phyloP scores from a whole-genome alignment of 2,888 invertebrate species.

The Lacanobia oleracea region DNA sequence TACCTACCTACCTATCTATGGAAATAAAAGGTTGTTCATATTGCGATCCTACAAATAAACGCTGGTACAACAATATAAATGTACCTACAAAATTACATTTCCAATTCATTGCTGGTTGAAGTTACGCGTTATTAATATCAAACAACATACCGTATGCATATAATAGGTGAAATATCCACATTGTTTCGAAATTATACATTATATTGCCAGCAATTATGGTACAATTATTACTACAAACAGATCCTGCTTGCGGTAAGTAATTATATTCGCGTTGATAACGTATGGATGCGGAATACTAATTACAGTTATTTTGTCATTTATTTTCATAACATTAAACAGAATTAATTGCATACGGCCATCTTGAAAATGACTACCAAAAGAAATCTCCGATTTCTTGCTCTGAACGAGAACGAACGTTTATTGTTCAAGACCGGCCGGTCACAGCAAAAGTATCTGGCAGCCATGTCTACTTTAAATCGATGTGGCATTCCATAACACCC shows the following conservation, averaged over 20 bases:
- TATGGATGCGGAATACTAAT: constrained; percentile 9
- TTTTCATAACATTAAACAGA: background rate
- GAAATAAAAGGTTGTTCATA: background rate
- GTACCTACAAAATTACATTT: constrained; percentile 35
- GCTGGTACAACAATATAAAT: constrained; percentile 7
- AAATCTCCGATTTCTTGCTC: too few relatives aligned
- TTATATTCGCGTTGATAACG: constrained; percentile 28
- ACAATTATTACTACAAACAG: constrained; percentile 34
- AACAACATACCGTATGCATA: constrained; percentile 22
- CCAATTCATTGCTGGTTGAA: constrained; percentile 29
- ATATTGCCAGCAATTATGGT: constrained; percentile 29
- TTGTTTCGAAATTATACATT: constrained; percentile 32
- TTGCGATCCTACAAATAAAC: constrained; percentile 15
- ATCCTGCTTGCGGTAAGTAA: constrained; percentile 35
- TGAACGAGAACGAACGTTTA: too few relatives aligned
- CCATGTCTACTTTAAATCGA: too few relatives aligned
- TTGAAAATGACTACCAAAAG: too few relatives aligned
- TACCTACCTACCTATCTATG: background rate
- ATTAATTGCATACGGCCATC: too few relatives aligned
- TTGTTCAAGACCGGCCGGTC: too few relatives aligned
- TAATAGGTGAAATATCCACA: constrained; percentile 32
- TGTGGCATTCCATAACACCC: too few relatives aligned
- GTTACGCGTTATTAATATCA: constrained; percentile 25
- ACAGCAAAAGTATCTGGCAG: too few relatives aligned
- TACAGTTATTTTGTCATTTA: constrained; percentile 3